Base-by-base conservation (phyloP, 2,797 vertebrate species). In the Pseudochaenichthys georgianus region DNA sequence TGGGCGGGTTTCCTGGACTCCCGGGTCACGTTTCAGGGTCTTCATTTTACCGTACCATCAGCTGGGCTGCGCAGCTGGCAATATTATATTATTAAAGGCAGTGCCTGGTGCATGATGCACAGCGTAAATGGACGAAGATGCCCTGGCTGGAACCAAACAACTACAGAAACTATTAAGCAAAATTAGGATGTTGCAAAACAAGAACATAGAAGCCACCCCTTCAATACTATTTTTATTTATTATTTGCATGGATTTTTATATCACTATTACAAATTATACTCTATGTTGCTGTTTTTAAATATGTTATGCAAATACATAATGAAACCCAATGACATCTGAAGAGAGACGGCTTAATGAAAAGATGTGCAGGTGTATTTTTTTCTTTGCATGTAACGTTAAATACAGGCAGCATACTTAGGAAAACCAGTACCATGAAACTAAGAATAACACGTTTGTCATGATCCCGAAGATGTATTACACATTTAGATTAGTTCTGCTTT, bases 1-100 rank as follows among this genome's bases (percentile, higher is more conserved):
- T 74, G 92, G 89, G 89, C 89, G 91, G 90, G 90, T 88, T 91
- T 91, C 90, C 88, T 90, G 86, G 61, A 85, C 77, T 82, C 84
- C 54, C 16, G 63, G 70, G 66, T 77, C 75, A 78, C 81, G 86
- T 90, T 80, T 66, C 82, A 71, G 75, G 70, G 57, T 83, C 78
- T 72, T 72, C 77, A 70, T 64, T 82, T 54, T 28, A n/a, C 45
- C 46, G 62, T 45, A 64, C 21, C 66, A 64, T 75, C 73, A 78
- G 48, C 63, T 75, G 69, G 15, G 23, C 75, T 73, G 61, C 60
- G 50, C 68, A 82, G 71, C 77, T 75, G 62, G 43, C n/a, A 16
- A 13, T 17, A 2, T 13, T 1, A 0, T 19, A 38, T n/a, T 19
- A 82, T 69, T 23, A 10, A 42, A 21, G 16, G 13, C 19, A 34